phyloP scores from a whole-genome alignment of 1,140 invertebrate species.

The Monochamus saltuarius region DNA sequence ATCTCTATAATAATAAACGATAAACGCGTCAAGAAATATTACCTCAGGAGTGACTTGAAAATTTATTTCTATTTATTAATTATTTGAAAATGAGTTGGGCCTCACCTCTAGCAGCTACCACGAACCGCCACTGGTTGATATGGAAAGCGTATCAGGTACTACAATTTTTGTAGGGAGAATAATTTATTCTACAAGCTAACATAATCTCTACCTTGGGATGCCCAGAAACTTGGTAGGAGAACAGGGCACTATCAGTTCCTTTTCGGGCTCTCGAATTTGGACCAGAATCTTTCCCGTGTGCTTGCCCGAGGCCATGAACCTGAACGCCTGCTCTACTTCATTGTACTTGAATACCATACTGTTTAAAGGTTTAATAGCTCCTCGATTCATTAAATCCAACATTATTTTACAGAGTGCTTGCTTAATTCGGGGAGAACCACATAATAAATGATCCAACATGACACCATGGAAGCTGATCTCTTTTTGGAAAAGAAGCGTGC shows the following conservation, averaged over 20 bases:
- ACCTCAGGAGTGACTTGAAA: too few relatives aligned
- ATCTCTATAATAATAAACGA: too few relatives aligned
- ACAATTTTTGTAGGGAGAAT: too few relatives aligned
- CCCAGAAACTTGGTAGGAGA: too few relatives aligned
- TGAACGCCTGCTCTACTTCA: constrained; percentile 67
- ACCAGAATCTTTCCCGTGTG: constrained; percentile 84
- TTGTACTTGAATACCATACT: constrained; percentile 62
- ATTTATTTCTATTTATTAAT: too few relatives aligned
- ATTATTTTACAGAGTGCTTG: constrained; percentile 5
- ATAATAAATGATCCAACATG: constrained; percentile 76
- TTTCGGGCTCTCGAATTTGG: constrained; percentile 58
- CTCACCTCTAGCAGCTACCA: too few relatives aligned
- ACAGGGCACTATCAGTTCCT: neutral
- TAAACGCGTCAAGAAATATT: too few relatives aligned
- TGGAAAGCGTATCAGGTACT: too few relatives aligned
- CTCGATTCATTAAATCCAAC: constrained; percentile 49
- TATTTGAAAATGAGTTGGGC: too few relatives aligned
- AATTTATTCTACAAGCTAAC: too few relatives aligned
- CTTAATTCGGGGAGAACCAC: constrained; percentile 42
- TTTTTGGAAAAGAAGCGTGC: constrained; percentile 75
- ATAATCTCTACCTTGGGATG: too few relatives aligned
- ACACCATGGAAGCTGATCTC: constrained; percentile 89
- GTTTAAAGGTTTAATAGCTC: constrained; percentile 60
- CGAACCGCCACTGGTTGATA: too few relatives aligned
- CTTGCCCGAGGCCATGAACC: constrained; percentile 82